Percentiles rank a stretch among this genome's conserved stretches.
These are phyloP conservation scores for Vidua macroura DNA, from an alignment of 2,113 vertebrate species.

Conservation along the genomic window DNA sequence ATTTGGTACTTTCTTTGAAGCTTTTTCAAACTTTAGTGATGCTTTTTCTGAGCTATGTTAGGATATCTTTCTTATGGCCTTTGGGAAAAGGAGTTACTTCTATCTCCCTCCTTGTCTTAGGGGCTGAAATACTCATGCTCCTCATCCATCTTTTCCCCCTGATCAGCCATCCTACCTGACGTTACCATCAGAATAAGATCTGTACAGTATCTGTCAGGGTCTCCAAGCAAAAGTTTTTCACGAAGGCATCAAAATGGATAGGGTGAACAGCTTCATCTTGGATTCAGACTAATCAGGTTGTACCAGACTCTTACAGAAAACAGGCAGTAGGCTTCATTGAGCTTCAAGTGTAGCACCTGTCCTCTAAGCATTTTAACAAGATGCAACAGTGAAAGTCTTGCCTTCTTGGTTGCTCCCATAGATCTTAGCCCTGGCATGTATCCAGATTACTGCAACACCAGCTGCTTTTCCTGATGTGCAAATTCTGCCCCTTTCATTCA, in stretches of 20 bases:
- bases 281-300: neutral
- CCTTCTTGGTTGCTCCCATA: neutral
- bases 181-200: neutral
- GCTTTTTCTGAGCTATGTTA: neutral
- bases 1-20: neutral
- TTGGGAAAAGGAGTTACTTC: neutral
- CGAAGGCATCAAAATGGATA: neutral
- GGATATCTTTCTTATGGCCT: neutral
- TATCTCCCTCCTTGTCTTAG: neutral
- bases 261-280: fast-evolving
- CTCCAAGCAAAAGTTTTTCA: neutral
- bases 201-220: neutral
- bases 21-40: neutral
- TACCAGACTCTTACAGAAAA: neutral
- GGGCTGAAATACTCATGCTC: neutral
- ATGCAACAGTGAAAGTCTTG: neutral
- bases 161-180: neutral
- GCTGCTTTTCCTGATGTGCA: neutral
- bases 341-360: neutral
- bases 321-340: neutral
- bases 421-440: neutral
- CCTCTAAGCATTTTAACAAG: neutral
- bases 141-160: neutral
- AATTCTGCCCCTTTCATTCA: neutral
- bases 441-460: neutral